Conservation (phyloP, 2,797 vertebrate species). For the Leptodactylus fallax region DNA sequence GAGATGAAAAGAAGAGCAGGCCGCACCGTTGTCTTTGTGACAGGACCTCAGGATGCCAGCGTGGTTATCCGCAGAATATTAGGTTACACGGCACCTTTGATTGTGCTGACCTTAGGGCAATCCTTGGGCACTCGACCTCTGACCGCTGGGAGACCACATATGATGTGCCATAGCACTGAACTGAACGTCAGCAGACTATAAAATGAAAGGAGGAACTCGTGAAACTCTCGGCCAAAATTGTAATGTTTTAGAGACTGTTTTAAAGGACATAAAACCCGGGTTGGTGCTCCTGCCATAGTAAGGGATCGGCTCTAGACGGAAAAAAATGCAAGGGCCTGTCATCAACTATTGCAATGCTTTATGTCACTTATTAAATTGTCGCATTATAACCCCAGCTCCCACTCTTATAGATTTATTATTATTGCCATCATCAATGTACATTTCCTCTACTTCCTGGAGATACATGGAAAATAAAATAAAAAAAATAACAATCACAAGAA, state of each 20-base stretch:
- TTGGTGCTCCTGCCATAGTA: not conserved
- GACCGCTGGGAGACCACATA: slow-evolving; percentile 88
- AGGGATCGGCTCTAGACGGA: not conserved
- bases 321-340: not conserved
- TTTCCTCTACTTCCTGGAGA: not conserved
- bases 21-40: slow-evolving; percentile 67
- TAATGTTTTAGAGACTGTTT: slow-evolving; percentile 69
- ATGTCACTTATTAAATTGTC: slow-evolving; percentile 32
- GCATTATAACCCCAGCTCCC: not conserved
- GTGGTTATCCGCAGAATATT: slow-evolving; percentile 88
- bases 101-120: slow-evolving; percentile 79
- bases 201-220: slow-evolving; percentile 70
- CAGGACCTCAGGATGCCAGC: slow-evolving; percentile 81
- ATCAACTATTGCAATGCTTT: slow-evolving; percentile 37
- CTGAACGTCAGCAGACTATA: slow-evolving; percentile 79
- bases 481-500: not conserved
- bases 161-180: slow-evolving; percentile 78
- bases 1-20: slow-evolving; percentile 58
- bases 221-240: slow-evolving; percentile 73
- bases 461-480: not conserved
- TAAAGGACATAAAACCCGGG: slow-evolving; percentile 33
- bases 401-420: not conserved
- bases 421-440: not conserved
- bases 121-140: slow-evolving; percentile 88
- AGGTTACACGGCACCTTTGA: slow-evolving; percentile 84